Evolutionary conservation across 2,113 vertebrate species (phyloP).

Genomic region (Rostratula benghalensis): DNA sequence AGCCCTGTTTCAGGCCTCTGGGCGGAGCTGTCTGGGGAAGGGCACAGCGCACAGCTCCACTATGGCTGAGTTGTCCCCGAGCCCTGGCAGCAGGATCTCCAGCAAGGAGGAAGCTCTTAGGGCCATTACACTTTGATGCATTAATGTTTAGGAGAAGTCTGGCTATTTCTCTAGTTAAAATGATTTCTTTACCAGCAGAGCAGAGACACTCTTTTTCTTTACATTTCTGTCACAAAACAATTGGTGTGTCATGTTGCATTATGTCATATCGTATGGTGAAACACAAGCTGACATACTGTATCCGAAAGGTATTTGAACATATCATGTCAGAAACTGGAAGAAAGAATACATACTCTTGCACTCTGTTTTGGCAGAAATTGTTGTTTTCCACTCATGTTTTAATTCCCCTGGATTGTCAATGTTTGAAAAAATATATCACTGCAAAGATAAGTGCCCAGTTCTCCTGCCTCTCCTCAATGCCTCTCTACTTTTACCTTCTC

Average conservation of each 20-base stretch:
- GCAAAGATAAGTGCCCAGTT: neutral
- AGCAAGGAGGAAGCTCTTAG: neutral
- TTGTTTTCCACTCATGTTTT: constrained; percentile 42
- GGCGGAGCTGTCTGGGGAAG: neutral
- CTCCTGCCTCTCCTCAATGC: neutral
- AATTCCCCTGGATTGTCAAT: constrained; percentile 38
- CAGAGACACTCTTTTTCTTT: neutral
- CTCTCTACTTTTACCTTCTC: neutral
- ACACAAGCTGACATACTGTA: constrained; percentile 58
- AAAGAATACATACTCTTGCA: neutral
- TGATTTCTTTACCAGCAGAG: constrained; percentile 49
- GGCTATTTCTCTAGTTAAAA: neutral
- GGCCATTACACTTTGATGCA: neutral
- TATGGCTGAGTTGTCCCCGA: neutral
- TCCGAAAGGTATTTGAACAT: constrained; percentile 64
- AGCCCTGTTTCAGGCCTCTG: neutral
- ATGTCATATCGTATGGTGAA: constrained; percentile 40
- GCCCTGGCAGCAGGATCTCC: neutral
- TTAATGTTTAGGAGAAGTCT: neutral
- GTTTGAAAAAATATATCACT: neutral
- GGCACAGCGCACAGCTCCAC: neutral
- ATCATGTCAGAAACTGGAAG: constrained; percentile 52
- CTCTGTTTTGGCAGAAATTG: constrained; percentile 22
- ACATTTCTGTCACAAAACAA: constrained; percentile 64
- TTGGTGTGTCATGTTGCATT: constrained; percentile 48